Evolutionary conservation across 2,888 invertebrate species (phyloP).

Genomic region (Zeuzera pyrina): DNA sequence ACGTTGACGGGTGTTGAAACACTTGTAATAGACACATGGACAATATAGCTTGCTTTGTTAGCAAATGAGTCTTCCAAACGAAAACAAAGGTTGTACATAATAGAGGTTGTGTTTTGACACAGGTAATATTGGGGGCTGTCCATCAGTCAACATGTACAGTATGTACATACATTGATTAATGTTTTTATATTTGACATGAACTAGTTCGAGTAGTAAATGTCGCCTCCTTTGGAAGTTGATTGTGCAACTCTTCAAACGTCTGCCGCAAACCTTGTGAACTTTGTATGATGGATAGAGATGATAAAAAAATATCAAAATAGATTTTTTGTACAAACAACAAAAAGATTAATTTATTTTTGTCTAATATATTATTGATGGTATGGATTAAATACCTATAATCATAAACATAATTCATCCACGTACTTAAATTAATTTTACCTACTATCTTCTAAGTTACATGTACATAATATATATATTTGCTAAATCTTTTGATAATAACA

Average conservation of each 20-base stretch:
- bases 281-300: too few relatives aligned
- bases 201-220: slow-evolving; percentile 26
- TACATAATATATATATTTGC: too few relatives aligned
- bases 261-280: slow-evolving; percentile 7
- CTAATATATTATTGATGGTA: too few relatives aligned
- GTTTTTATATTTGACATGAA: slow-evolving; percentile 32
- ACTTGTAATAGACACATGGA: slow-evolving; percentile 44
- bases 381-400: too few relatives aligned
- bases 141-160: slow-evolving; percentile 35
- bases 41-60: slow-evolving; percentile 45
- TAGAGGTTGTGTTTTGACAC: slow-evolving; percentile 47
- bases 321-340: too few relatives aligned
- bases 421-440: too few relatives aligned
- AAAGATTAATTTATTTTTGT: too few relatives aligned
- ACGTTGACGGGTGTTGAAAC: slow-evolving; percentile 62
- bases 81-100: slow-evolving; percentile 50
- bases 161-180: slow-evolving; percentile 44
- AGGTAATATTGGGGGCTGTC: slow-evolving; percentile 49
- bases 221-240: slow-evolving; percentile 23
- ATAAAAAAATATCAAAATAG: too few relatives aligned
- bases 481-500: too few relatives aligned
- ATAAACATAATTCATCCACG: too few relatives aligned
- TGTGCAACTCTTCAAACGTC: slow-evolving; percentile 20
- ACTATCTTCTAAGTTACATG: too few relatives aligned
- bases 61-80: slow-evolving; percentile 42